These are phyloP conservation scores for Temnothorax rugatulus DNA, from an alignment of 2,888 invertebrate genomes.

Conservation along the genomic window DNA sequence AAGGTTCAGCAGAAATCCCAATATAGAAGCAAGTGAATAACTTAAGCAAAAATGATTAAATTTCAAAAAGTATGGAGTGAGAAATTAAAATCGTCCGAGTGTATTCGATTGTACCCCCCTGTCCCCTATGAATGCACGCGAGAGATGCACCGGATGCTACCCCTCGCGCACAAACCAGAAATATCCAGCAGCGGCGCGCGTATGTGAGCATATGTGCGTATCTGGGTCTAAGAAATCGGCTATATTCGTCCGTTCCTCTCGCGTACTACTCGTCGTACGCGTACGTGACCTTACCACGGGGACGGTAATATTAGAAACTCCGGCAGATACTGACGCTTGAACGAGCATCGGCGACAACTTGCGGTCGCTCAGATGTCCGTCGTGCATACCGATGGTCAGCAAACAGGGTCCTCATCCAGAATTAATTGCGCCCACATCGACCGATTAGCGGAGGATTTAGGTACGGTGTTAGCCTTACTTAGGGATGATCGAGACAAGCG, in stretches of 20 bases:
- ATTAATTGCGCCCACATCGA: neutral
- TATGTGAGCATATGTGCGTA: constrained; percentile 52
- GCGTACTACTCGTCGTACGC: constrained; percentile 46
- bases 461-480: neutral
- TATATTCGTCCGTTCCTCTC: constrained; percentile 58
- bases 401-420: neutral
- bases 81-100: constrained; percentile 14
- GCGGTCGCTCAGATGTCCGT: constrained; percentile 27
- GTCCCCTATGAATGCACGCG: neutral
- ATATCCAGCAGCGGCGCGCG: constrained; percentile 48
- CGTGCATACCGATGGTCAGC: neutral
- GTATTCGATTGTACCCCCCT: neutral
- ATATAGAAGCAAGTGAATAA: neutral
- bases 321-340: constrained; percentile 21
- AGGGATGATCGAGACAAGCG: neutral
- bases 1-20: neutral
- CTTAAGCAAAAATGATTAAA: neutral
- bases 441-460: neutral
- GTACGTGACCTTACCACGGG: constrained; percentile 57
- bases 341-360: constrained; percentile 21
- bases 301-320: constrained; percentile 60
- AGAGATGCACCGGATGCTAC: constrained; percentile 49
- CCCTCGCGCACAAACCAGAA: constrained; percentile 48
- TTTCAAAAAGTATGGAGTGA: neutral
- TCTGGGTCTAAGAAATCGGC: constrained; percentile 63